phyloP scores from a whole-genome alignment of 2,888 invertebrate genomes.

The Beris chalybata region DNA sequence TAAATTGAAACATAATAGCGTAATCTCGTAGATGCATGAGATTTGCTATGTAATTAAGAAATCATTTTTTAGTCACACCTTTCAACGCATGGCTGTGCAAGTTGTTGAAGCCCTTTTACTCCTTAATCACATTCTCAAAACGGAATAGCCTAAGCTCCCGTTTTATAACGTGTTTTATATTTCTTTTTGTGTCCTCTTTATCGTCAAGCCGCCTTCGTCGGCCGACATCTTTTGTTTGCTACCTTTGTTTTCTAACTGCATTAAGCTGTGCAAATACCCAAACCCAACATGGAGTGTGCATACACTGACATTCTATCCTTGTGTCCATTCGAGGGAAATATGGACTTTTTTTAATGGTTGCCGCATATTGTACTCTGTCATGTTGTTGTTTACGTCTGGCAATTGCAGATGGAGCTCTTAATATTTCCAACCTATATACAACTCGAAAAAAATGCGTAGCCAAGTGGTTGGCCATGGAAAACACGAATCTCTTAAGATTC shows the following conservation, averaged over 20 bases:
- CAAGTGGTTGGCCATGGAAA: too few species aligned
- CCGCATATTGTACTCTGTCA: not conserved
- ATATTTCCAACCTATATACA: too few species aligned
- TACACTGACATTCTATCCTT: not conserved
- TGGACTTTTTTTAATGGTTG: constrained; percentile 29
- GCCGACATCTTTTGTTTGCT: constrained; percentile 1
- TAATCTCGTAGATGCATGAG: constrained; percentile 12
- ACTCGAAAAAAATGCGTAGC: too few species aligned
- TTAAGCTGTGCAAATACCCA: constrained; percentile 12
- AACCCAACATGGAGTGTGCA: not conserved
- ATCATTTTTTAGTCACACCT: constrained; percentile 22
- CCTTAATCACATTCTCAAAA: too few species aligned
- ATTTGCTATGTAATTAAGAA: constrained; percentile 21
- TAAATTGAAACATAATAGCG: not conserved
- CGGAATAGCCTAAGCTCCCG: too few species aligned
- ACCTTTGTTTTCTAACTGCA: constrained; percentile 14
- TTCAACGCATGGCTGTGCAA: too few species aligned
- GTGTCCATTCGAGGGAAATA: constrained; percentile 19
- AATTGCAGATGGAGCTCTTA: too few species aligned
- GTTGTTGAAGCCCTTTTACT: too few species aligned
- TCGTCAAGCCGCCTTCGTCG: not conserved
- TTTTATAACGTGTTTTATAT: too few species aligned
- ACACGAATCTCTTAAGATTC: too few species aligned
- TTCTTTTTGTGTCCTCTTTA: too few species aligned
- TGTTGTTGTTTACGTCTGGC: too few species aligned